phyloP scores from a whole-genome alignment of 2,888 invertebrate species.

The Nomada hirtipes region DNA sequence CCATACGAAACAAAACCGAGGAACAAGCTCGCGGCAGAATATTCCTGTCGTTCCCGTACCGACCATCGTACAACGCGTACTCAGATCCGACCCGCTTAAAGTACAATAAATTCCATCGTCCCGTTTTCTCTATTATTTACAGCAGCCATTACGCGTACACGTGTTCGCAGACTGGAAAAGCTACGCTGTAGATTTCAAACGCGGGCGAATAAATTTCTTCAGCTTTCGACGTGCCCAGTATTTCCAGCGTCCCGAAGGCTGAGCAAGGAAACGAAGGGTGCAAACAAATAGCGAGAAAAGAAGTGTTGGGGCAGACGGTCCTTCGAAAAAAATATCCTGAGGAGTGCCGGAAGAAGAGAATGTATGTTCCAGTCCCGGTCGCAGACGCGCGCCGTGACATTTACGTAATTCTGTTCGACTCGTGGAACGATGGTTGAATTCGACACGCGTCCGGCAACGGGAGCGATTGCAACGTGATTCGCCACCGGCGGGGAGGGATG shows the following conservation, averaged over 20 bases:
- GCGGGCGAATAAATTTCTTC: constrained; percentile 34
- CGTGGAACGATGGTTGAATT: constrained; percentile 33
- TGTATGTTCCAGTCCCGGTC: constrained; percentile 26
- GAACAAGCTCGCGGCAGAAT: too few species aligned
- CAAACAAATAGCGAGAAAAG: background rate
- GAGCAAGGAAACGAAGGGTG: too few species aligned
- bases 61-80: too few species aligned
- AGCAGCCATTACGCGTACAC: background rate
- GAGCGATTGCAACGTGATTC: constrained; percentile 34
- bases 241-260: background rate
- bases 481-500: constrained; percentile 9
- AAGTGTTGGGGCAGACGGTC: constrained; percentile 1
- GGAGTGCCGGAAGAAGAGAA: constrained; percentile 7
- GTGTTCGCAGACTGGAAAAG: background rate
- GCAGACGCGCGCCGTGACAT: constrained; percentile 34
- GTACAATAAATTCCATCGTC: too few species aligned
- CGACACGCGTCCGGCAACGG: constrained; percentile 24
- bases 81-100: too few species aligned
- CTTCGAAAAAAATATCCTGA: constrained; percentile 33
- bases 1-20: too few species aligned
- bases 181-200: constrained; percentile 30
- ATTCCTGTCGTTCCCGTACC: too few species aligned
- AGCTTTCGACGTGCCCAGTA: background rate
- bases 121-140: background rate
- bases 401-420: constrained; percentile 49